Percentiles rank a stretch among this genome's conserved stretches.
phyloP scores from a whole-genome alignment of 2,113 vertebrate species.

The Lepisosteus oculatus region DNA sequence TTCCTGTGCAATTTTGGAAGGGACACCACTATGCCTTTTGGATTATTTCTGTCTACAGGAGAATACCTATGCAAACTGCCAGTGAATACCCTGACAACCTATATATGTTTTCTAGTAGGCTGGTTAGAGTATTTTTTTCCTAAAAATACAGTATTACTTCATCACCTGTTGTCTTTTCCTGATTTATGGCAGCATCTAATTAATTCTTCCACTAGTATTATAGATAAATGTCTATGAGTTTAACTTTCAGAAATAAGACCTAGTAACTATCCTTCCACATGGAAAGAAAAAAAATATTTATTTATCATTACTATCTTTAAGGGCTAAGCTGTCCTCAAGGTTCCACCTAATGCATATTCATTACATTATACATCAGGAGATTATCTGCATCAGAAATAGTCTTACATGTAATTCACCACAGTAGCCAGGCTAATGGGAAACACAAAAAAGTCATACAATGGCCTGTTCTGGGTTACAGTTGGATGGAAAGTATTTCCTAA shows the following conservation, averaged over 20 bases:
- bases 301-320: background rate
- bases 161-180: background rate
- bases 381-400: conserved; percentile 30
- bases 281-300: background rate
- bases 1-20: too few relatives aligned
- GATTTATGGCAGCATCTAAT: background rate
- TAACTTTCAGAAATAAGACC: too few relatives aligned
- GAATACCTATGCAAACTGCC: conserved; percentile 4
- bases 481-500: conserved; percentile 31
- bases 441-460: conserved; percentile 33
- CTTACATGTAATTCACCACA: conserved; percentile 10
- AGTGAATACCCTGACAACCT: background rate
- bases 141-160: background rate
- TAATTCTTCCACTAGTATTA: too few relatives aligned
- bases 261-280: background rate
- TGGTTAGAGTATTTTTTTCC: too few relatives aligned
- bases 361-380: conserved; percentile 3
- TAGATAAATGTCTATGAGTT: too few relatives aligned
- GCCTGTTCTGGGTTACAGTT: conserved; percentile 30
- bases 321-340: too few relatives aligned
- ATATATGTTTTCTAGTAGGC: background rate
- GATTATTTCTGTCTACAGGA: background rate
- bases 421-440: conserved; percentile 30
- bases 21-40: too few relatives aligned
- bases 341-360: too few relatives aligned